A percentile compares a stretch with the other conserved stretches of the same genome.
These are phyloP conservation scores for Morone chrysops DNA, from an alignment of 2,113 vertebrate genomes.

Conservation along the genomic window DNA sequence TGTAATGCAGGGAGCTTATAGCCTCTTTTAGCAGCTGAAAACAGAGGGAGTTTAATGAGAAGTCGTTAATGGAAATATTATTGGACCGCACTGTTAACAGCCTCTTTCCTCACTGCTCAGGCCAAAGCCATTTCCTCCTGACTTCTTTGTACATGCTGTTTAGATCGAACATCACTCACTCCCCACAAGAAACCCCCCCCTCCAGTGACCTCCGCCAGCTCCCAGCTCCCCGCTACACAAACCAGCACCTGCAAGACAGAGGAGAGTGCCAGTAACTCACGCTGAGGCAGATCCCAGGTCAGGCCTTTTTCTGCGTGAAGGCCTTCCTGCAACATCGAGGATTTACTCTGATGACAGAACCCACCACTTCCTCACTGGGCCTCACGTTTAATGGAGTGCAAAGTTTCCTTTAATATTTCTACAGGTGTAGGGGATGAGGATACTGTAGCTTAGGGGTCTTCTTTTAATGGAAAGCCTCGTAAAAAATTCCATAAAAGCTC, in stretches of 20 bases:
- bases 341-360: constrained; percentile 60
- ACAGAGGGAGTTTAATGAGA: constrained; percentile 65
- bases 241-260: constrained; percentile 65
- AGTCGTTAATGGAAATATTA: constrained; percentile 73
- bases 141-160: constrained; percentile 45
- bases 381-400: constrained; percentile 73
- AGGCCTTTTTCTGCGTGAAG: constrained; percentile 58
- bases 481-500: constrained; percentile 35
- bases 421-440: constrained; percentile 64
- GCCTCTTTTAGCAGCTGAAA: constrained; percentile 42
- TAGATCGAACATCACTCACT: constrained; percentile 46
- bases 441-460: constrained; percentile 42
- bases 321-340: constrained; percentile 44
- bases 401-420: constrained; percentile 74
- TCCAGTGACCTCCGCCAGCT: constrained; percentile 9
- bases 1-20: constrained; percentile 47
- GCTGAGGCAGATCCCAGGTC: constrained; percentile 48
- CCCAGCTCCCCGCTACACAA: constrained; percentile 26
- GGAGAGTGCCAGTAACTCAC: constrained; percentile 64
- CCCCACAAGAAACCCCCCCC: constrained; percentile 18
- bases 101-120: constrained; percentile 48
- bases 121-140: constrained; percentile 65
- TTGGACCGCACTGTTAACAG: constrained; percentile 63
- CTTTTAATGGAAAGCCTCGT: constrained; percentile 30
- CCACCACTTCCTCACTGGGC: constrained; percentile 41